Evolutionary conservation across 1,140 invertebrate genomes (phyloP).

Genomic region (Pseudomyrmex dendroicus): DNA sequence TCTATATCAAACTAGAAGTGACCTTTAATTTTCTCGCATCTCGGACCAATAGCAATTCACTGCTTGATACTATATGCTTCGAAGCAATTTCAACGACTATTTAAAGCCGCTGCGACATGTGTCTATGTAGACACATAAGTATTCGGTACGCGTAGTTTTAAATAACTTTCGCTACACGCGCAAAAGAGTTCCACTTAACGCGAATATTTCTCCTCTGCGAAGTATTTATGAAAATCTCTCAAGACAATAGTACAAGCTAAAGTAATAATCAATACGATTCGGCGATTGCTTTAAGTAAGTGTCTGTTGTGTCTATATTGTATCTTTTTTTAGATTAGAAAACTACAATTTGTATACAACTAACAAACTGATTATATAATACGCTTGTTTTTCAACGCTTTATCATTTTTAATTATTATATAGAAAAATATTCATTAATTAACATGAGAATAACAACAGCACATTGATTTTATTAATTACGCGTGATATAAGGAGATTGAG

Average conservation of each 20-base stretch:
- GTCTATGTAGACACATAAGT: slow-evolving; percentile 49
- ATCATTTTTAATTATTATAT: slow-evolving; percentile 7
- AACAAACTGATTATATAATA: slow-evolving; percentile 31
- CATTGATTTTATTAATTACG: neutral
- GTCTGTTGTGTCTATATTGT: neutral
- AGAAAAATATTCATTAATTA: neutral
- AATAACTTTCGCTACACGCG: slow-evolving; percentile 63
- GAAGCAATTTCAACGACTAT: slow-evolving; percentile 62
- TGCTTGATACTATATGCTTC: neutral
- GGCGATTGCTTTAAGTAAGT: slow-evolving; percentile 53
- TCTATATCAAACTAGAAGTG: too few species aligned
- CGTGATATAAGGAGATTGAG: neutral
- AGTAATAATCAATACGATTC: slow-evolving; percentile 28
- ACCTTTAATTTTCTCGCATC: neutral
- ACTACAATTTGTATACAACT: slow-evolving; percentile 2
- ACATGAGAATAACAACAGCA: neutral
- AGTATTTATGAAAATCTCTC: slow-evolving; percentile 44
- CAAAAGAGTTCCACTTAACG: slow-evolving; percentile 38
- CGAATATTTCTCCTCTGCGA: slow-evolving; percentile 21
- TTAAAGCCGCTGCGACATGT: slow-evolving; percentile 68
- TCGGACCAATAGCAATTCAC: slow-evolving; percentile 1
- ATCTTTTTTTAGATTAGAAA: neutral
- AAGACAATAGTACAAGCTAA: slow-evolving; percentile 9
- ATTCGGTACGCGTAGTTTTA: slow-evolving; percentile 67
- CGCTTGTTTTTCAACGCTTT: neutral